Conservation (phyloP, 2,888 invertebrate species). For the Drosophila fungiperda region DNA sequence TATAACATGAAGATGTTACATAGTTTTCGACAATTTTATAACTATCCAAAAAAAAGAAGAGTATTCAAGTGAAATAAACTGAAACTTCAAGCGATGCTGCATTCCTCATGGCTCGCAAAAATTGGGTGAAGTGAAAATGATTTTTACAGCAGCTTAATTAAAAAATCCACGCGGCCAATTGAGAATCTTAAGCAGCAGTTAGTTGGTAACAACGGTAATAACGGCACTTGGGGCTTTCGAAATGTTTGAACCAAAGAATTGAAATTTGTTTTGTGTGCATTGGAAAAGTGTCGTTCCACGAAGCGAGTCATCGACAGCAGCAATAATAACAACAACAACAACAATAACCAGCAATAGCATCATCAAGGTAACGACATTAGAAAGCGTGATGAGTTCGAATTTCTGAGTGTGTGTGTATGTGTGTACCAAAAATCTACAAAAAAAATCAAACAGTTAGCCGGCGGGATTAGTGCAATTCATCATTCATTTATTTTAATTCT, state of each 20-base stretch:
- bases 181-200: conserved; percentile 38
- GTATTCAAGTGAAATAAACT: conserved; percentile 7
- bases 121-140: conserved; percentile 74
- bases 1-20: not conserved
- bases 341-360: conserved; percentile 20
- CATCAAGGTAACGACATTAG: conserved; percentile 62
- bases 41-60: not conserved
- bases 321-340: conserved; percentile 28
- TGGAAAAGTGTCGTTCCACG: conserved; percentile 71
- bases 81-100: conserved; percentile 19
- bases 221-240: conserved; percentile 60
- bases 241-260: conserved; percentile 57
- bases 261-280: conserved; percentile 59
- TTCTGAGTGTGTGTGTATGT: conserved; percentile 15
- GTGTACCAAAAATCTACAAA: conserved; percentile 40
- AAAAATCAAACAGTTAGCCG: conserved; percentile 36
- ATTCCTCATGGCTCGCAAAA: conserved; percentile 52
- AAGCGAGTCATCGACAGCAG: conserved; percentile 51
- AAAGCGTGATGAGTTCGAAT: conserved; percentile 67
- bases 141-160: conserved; percentile 68
- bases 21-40: not conserved
- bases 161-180: conserved; percentile 49
- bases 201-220: conserved; percentile 52
- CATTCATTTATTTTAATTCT: conserved; percentile 32
- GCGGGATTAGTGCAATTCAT: conserved; percentile 54